phyloP scores from a whole-genome alignment of 64 coral and sea anemone genomes.

The Orbicella faveolata region DNA sequence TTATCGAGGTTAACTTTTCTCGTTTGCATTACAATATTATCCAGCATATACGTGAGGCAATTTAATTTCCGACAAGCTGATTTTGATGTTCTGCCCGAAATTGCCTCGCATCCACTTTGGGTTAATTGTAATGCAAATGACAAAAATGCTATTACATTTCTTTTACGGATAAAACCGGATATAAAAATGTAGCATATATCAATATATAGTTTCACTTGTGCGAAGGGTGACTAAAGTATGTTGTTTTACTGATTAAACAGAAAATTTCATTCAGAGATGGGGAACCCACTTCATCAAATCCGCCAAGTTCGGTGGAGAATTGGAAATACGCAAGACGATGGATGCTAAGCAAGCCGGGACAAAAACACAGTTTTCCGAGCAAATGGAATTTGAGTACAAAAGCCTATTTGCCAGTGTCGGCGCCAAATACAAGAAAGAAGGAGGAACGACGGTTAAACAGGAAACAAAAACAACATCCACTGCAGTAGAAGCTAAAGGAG shows the following conservation, averaged over 20 bases:
- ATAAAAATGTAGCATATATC: no score
- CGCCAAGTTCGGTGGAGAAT: slow-evolving; percentile 9
- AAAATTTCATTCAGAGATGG: slow-evolving; percentile 40
- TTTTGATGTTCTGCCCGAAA: neutral
- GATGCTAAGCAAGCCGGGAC: neutral
- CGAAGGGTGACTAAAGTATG: neutral
- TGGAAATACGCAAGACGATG: slow-evolving; percentile 12
- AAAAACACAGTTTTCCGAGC: neutral
- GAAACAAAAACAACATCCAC: slow-evolving; percentile 24
- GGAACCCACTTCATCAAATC: slow-evolving; percentile 37
- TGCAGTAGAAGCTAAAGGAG: neutral
- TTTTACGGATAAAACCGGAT: no score
- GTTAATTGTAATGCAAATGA: no score
- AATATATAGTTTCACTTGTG: no score
- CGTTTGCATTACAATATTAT: neutral
- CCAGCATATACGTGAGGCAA: neutral
- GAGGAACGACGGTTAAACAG: neutral
- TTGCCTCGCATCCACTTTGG: no score
- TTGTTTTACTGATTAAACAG: neutral
- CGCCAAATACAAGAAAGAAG: slow-evolving; percentile 1
- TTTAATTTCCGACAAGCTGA: neutral
- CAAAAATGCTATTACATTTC: no score
- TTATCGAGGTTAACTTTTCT: no score
- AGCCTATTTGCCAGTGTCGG: slow-evolving; percentile 32
- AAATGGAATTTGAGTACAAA: slow-evolving; percentile 40